Evolutionary conservation across 1,140 invertebrate species (phyloP).

Genomic region (Cyphomyrmex costatus): DNA sequence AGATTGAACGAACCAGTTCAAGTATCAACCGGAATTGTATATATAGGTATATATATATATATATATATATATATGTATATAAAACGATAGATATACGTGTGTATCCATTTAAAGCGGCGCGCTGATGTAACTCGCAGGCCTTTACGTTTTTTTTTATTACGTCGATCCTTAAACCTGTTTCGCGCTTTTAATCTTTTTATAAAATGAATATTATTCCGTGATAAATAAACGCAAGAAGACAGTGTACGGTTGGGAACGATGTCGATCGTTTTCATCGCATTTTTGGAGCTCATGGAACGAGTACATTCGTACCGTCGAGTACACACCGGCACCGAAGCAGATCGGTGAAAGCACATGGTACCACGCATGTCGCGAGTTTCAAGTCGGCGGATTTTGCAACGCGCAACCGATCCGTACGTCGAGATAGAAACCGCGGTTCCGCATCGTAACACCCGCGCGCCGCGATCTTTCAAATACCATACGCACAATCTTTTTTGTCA

Average conservation of each 20-base stretch:
- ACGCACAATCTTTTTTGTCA: background rate
- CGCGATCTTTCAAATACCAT: constrained; percentile 18
- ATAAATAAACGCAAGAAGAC: background rate
- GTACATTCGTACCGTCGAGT: constrained; percentile 12
- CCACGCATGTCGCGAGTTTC: constrained; percentile 46
- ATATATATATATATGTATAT: too few species aligned
- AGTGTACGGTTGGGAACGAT: too few species aligned
- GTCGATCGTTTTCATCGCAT: background rate
- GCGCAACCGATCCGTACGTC: constrained; percentile 61
- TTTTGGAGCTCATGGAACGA: constrained; percentile 38
- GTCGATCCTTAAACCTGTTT: background rate
- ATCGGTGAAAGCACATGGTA: constrained; percentile 61
- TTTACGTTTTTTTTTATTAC: background rate
- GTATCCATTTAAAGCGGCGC: background rate
- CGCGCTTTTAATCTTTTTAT: background rate
- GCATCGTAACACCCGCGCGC: constrained; percentile 16
- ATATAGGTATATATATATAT: too few species aligned
- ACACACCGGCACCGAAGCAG: constrained; percentile 36
- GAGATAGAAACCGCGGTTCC: constrained; percentile 52
- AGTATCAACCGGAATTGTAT: background rate
- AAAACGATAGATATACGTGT: background rate
- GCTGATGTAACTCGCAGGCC: background rate
- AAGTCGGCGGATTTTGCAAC: constrained; percentile 62
- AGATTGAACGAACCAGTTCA: background rate
- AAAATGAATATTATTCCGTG: background rate